Evolutionary conservation across 2,113 vertebrate species (phyloP).

Genomic region (Dicentrarchus labrax): DNA sequence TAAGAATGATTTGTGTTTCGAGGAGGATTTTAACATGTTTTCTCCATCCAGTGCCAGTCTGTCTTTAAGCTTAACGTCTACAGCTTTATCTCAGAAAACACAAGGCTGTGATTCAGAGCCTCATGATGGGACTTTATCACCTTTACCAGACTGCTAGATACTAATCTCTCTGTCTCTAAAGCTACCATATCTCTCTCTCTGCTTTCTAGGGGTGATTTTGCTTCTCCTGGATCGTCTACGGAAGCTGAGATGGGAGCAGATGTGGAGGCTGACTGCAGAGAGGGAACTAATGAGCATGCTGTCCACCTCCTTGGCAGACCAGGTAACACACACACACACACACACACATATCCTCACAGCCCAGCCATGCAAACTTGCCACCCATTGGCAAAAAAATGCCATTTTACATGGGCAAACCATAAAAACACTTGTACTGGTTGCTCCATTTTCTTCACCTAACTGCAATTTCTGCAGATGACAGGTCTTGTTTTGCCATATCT

Average conservation of each 20-base stretch:
- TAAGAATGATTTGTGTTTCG: constrained; percentile 6
- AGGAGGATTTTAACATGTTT: constrained; percentile 25
- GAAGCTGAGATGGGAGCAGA: constrained; percentile 99
- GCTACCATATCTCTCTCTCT: constrained; percentile 16
- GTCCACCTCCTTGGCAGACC: constrained; percentile 96
- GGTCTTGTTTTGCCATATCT: too few relatives aligned
- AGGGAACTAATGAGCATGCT: constrained; percentile 99
- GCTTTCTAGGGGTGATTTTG: constrained; percentile 92
- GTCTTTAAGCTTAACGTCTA: constrained; percentile 10
- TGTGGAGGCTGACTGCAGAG: constrained; percentile 98
- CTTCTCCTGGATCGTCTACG: constrained; percentile 94
- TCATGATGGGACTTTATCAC: constrained; percentile 51
- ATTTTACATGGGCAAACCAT: neutral
- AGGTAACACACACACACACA: constrained; percentile 83
- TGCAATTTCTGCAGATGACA: too few relatives aligned
- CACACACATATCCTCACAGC: neutral
- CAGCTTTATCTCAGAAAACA: constrained; percentile 46
- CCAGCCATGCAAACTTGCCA: too few relatives aligned
- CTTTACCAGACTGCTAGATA: constrained; percentile 32
- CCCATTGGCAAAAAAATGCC: too few relatives aligned
- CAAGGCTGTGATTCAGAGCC: constrained; percentile 25
- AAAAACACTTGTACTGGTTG: neutral
- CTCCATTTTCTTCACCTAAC: too few relatives aligned
- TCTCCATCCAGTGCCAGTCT: neutral
- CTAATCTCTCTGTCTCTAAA: constrained; percentile 42